phyloP scores from a whole-genome alignment of 2,888 invertebrate species.

The Agriotes lineatus region DNA sequence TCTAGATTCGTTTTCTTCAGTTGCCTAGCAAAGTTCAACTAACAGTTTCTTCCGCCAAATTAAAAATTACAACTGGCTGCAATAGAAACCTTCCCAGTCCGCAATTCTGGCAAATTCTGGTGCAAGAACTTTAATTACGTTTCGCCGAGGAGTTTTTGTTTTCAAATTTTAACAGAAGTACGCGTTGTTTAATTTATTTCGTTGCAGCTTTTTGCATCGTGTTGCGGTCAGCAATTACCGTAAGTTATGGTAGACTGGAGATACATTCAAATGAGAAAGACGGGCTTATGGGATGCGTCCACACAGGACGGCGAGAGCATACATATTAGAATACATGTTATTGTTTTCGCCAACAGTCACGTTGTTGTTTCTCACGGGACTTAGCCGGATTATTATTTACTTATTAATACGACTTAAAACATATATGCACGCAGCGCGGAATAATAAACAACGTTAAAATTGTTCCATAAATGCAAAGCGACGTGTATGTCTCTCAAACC shows the following conservation, averaged over 20 bases:
- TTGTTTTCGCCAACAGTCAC: conserved; percentile 64
- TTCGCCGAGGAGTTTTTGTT: conserved; percentile 22
- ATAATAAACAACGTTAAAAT: conserved; percentile 36
- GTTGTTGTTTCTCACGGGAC: conserved; percentile 67
- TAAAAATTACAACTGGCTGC: too few relatives aligned
- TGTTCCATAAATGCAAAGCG: conserved; percentile 28
- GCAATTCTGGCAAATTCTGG: conserved; percentile 13
- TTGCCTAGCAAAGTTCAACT: too few relatives aligned
- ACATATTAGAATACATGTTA: conserved; percentile 67
- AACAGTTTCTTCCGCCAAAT: too few relatives aligned
- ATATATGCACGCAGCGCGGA: conserved; percentile 25
- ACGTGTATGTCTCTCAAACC: conserved; percentile 18
- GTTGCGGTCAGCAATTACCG: conserved; percentile 56
- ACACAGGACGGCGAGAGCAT: conserved; percentile 54
- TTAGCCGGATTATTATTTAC: conserved; percentile 41
- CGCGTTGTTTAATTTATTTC: conserved; percentile 44
- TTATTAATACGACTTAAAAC: conserved; percentile 41
- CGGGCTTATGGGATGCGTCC: conserved; percentile 32
- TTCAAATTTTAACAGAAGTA: conserved; percentile 32
- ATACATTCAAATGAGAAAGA: conserved; percentile 48
- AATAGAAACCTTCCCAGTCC: too few relatives aligned
- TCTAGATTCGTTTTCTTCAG: too few relatives aligned
- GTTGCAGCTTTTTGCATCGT: conserved; percentile 42
- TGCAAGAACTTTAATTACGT: conserved; percentile 33
- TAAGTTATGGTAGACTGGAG: conserved; percentile 53